A percentile compares a stretch with the other conserved stretches of the same genome.
Evolutionary conservation across 2,888 invertebrate genomes (phyloP).

Genomic region (Serripes groenlandicus): DNA sequence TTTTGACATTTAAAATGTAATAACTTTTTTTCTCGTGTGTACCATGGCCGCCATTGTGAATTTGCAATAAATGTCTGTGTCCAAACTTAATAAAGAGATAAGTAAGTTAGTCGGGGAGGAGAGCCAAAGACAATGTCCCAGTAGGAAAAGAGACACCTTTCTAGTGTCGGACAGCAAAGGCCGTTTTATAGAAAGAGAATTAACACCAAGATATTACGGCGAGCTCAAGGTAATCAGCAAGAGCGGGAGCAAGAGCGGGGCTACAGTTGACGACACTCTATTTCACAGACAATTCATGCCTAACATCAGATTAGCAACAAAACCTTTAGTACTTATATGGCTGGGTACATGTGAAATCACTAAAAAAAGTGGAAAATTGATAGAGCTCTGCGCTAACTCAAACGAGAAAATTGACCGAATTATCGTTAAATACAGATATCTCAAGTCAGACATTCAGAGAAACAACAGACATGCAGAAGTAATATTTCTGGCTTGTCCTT

Average conservation of each 20-base stretch:
- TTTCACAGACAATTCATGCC: neutral
- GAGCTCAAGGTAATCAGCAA: neutral
- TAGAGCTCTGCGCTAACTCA: neutral
- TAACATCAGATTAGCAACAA: neutral
- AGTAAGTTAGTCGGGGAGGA: too few relatives aligned
- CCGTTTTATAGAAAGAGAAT: neutral
- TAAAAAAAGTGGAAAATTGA: neutral
- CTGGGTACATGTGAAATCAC: neutral
- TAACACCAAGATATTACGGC: neutral
- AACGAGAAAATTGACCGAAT: neutral
- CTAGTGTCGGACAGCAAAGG: neutral
- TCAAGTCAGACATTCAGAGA: neutral
- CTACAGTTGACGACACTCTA: neutral
- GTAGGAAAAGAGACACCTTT: too few relatives aligned
- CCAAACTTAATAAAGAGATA: too few relatives aligned
- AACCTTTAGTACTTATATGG: neutral
- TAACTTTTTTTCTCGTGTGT: too few relatives aligned
- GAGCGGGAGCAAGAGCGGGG: neutral
- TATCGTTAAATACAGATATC: neutral
- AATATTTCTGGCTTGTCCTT: neutral
- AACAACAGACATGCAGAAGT: neutral
- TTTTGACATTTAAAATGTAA: too few relatives aligned
- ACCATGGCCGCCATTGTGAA: too few relatives aligned
- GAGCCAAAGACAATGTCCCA: too few relatives aligned
- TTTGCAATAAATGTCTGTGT: too few relatives aligned